These are phyloP conservation scores for Alces alces DNA, from an alignment of 2,113 vertebrate genomes.

Conservation along the genomic window DNA sequence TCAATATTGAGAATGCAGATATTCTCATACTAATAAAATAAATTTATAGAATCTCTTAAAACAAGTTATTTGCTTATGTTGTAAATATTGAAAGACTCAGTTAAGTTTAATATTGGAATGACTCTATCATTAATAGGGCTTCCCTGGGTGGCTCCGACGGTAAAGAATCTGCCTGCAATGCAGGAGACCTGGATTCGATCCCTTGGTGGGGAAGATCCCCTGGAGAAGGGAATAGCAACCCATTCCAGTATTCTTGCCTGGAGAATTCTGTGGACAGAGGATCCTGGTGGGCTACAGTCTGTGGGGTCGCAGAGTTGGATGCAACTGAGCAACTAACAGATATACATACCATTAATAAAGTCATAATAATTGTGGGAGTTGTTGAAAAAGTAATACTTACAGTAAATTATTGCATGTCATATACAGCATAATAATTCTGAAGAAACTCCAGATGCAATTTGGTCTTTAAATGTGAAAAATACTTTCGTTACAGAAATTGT, in stretches of 20 bases:
- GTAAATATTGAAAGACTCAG: neutral
- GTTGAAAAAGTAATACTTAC: neutral
- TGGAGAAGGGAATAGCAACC: neutral
- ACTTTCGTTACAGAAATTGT: slow-evolving; percentile 15
- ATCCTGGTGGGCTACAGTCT: neutral
- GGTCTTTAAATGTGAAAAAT: slow-evolving; percentile 37
- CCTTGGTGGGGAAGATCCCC: neutral
- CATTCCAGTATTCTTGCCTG: neutral
- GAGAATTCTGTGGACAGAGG: neutral
- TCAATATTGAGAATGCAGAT: slow-evolving; percentile 1
- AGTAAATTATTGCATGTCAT: neutral
- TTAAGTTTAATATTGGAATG: neutral
- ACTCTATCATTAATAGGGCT: neutral
- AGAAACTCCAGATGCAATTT: neutral
- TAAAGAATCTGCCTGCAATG: neutral
- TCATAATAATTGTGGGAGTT: neutral
- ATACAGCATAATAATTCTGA: neutral
- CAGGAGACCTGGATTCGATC: neutral
- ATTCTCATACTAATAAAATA: neutral
- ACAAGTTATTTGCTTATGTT: neutral
- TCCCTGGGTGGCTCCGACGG: neutral
- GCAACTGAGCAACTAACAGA: neutral
- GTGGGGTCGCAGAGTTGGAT: neutral
- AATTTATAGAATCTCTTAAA: neutral
- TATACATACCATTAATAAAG: slow-evolving; percentile 7